A percentile compares a stretch with the other conserved stretches of the same genome.
These are phyloP conservation scores for Gryon sp. DNA, from an alignment of 1,140 invertebrate species.

Conservation along the genomic window DNA sequence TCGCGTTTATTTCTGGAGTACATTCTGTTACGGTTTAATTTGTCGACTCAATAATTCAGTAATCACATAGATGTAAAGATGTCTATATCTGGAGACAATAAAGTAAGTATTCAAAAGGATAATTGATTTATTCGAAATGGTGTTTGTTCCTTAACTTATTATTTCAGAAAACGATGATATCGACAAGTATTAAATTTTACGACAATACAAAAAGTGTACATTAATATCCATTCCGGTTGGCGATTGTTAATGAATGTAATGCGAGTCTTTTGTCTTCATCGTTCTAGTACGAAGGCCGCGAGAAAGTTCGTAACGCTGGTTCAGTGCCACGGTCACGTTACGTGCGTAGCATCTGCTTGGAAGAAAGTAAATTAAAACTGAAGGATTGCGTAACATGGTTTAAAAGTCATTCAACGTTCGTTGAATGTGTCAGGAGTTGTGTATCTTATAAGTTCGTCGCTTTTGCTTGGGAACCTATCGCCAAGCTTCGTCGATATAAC, in stretches of 20 bases:
- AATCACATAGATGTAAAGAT: too few species aligned
- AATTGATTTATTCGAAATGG: too few species aligned
- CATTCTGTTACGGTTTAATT: conserved; percentile 18
- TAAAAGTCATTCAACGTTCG: conserved; percentile 71
- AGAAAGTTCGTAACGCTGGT: conserved; percentile 74
- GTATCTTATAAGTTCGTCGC: conserved; percentile 38
- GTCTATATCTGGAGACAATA: too few species aligned
- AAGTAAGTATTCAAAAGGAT: too few species aligned
- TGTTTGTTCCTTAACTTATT: too few species aligned
- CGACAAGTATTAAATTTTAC: too few species aligned
- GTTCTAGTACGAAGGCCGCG: conserved; percentile 70
- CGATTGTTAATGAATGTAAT: conserved; percentile 41
- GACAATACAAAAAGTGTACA: too few species aligned
- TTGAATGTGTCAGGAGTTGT: conserved; percentile 49
- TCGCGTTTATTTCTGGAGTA: conserved; percentile 31
- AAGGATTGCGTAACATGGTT: conserved; percentile 74
- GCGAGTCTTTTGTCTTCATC: conserved; percentile 64
- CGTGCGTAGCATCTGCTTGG: conserved; percentile 72
- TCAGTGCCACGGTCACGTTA: conserved; percentile 78
- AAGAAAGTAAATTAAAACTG: conserved; percentile 77
- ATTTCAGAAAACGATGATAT: too few species aligned
- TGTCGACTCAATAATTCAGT: conserved; percentile 1
- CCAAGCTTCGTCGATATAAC: conserved; percentile 14
- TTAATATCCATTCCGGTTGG: too few species aligned
- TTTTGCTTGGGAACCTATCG: conserved; percentile 45